Evolutionary conservation across 2,888 invertebrate genomes (phyloP).

Genomic region (Xestia rhomboidea): DNA sequence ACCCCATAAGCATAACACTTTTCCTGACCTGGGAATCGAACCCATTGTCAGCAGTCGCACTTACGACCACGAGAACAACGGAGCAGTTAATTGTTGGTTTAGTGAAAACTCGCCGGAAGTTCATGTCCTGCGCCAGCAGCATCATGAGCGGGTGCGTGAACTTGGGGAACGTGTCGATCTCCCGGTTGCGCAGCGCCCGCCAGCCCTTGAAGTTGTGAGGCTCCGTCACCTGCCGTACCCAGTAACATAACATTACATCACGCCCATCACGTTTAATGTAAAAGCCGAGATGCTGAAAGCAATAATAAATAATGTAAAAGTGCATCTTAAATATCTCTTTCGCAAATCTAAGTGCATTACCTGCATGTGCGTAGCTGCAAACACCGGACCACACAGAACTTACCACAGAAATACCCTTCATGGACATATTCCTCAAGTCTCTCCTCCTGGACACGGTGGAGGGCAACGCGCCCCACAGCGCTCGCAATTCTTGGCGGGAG

Average conservation of each 20-base stretch:
- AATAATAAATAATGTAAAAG: not conserved
- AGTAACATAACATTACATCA: not conserved
- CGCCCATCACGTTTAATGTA: not conserved
- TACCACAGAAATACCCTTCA: slow-evolving; percentile 79
- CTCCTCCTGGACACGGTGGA: slow-evolving; percentile 76
- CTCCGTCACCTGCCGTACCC: slow-evolving; percentile 73
- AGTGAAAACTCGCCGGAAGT: slow-evolving; percentile 74
- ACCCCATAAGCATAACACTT: not conserved
- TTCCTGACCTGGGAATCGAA: not conserved
- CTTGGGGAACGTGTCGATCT: slow-evolving; percentile 84
- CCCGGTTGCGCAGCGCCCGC: slow-evolving; percentile 78
- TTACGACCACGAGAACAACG: not conserved
- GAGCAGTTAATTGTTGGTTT: not conserved
- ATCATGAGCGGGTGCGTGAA: slow-evolving; percentile 82
- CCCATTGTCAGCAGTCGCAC: not conserved
- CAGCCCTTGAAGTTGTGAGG: slow-evolving; percentile 82
- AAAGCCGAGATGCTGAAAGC: not conserved
- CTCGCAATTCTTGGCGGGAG: slow-evolving; percentile 60
- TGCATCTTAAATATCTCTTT: not conserved
- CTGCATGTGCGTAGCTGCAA: not conserved
- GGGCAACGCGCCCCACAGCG: slow-evolving; percentile 72
- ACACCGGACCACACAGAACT: slow-evolving; percentile 47
- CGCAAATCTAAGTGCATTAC: not conserved
- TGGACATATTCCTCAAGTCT: slow-evolving; percentile 75
- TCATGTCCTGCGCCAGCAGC: slow-evolving; percentile 80